A percentile compares a stretch with the other conserved stretches of the same genome.
phyloP scores from a whole-genome alignment of 2,888 invertebrate genomes.

The Agrotis puta region DNA sequence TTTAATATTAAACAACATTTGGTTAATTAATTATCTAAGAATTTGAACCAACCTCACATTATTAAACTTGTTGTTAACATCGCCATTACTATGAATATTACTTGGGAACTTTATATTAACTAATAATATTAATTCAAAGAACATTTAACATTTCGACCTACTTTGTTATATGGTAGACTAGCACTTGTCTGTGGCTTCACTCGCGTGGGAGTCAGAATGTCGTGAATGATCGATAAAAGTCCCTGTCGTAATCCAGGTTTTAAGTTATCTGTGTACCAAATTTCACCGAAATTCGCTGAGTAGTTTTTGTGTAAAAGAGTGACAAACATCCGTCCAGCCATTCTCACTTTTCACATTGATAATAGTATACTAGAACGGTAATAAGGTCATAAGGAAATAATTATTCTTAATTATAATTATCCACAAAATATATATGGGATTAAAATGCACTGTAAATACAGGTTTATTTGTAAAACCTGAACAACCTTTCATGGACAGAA shows the following conservation, averaged over 20 bases:
- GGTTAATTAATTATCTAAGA: constrained; percentile 37
- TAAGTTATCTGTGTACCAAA: background rate
- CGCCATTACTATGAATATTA: constrained; percentile 6
- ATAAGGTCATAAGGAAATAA: too few relatives aligned
- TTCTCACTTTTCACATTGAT: too few relatives aligned
- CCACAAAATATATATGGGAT: too few relatives aligned
- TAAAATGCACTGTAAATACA: too few relatives aligned
- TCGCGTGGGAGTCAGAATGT: background rate
- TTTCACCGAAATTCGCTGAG: background rate
- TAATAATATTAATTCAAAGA: constrained; percentile 4
- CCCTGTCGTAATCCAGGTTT: background rate
- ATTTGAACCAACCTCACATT: constrained; percentile 42
- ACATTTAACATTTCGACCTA: background rate
- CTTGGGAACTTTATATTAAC: constrained; percentile 19
- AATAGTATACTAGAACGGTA: too few relatives aligned
- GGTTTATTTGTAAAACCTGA: too few relatives aligned
- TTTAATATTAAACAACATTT: constrained; percentile 31
- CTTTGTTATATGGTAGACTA: background rate
- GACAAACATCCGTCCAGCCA: too few relatives aligned
- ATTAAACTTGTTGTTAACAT: constrained; percentile 44
- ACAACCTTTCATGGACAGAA: too few relatives aligned
- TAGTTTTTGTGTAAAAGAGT: background rate
- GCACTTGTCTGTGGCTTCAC: background rate
- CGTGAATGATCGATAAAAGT: background rate
- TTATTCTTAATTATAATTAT: too few relatives aligned